Conservation (phyloP, 2,888 invertebrate genomes). For the Patella depressa region DNA sequence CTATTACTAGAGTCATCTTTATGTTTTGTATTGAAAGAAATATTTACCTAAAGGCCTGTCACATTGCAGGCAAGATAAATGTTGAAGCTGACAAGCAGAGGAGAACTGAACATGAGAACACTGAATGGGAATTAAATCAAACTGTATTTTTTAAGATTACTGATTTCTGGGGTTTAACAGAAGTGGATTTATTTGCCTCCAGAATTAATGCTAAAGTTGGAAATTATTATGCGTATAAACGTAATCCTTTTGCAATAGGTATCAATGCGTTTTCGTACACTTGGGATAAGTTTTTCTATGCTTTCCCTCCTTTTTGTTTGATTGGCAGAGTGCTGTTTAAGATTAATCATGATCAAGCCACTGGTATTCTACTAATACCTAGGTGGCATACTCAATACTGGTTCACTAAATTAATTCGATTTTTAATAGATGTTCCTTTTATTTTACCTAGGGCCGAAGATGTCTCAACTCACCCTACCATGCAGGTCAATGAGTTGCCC, state of each 20-base stretch:
- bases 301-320: slow-evolving; percentile 30
- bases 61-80: no score
- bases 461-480: neutral
- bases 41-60: no score
- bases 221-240: slow-evolving; percentile 14
- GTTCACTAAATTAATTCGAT: slow-evolving; percentile 21
- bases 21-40: no score
- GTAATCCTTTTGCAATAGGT: slow-evolving; percentile 23
- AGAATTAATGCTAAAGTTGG: slow-evolving; percentile 15
- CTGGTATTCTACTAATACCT: slow-evolving; percentile 23
- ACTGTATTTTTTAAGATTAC: slow-evolving; percentile 3
- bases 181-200: slow-evolving; percentile 26
- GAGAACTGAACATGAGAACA: slow-evolving; percentile 9
- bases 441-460: neutral
- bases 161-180: slow-evolving; percentile 1
- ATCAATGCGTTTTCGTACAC: slow-evolving; percentile 23
- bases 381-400: slow-evolving; percentile 30
- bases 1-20: no score
- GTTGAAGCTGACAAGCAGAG: slow-evolving; percentile 19
- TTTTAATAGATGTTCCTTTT: slow-evolving; percentile 22
- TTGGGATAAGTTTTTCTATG: slow-evolving; percentile 25
- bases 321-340: slow-evolving; percentile 25
- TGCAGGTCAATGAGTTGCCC: neutral
- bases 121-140: slow-evolving; percentile 20
- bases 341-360: slow-evolving; percentile 19